Base-by-base conservation (phyloP, 2,113 vertebrate genomes). In the Trogon surrucura region DNA sequence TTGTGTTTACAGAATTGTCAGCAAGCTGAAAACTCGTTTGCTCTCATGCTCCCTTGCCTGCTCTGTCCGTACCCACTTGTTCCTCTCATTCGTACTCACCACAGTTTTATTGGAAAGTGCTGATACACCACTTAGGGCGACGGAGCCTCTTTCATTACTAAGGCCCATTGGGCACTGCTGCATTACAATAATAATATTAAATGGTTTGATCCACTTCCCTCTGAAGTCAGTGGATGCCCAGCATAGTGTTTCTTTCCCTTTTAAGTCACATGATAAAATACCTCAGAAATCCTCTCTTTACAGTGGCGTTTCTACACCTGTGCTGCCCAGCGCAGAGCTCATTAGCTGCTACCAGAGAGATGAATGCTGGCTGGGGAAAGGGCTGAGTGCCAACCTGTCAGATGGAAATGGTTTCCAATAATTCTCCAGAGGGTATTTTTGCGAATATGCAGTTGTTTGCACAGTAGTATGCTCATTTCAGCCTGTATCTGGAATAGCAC, bases 351-450 rank as follows among this genome's bases (percentile, higher is more conserved):
- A 15, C 32, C n/a, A 34, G 60, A 34, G 73, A 61, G 89, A 44
- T 21, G 89, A 34, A 71, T 38, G 45, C 74, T 73, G 93, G n/a
- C 83, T 8, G 1, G 74, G 60, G 47, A 79, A 73, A 41, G 67
- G 78, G 92, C 70, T 10, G 34, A 61, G 62, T 60, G 56, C 90
- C 90, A 89, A 21, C 48, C 57, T 92, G 67, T 69, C 93, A 72
- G 79, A 61, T 79, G 88, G 88, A 91, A 93, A 92, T 72, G 36
- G 72, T 74, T 96, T 79, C 90, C 80, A 93, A 1, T 75, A 64
- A 81, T 81, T 86, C 88, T 94, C 88, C 78, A 80, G 69, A 91
- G 77, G 61, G 57, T 48, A 21, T 93, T 91, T 96, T 78, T 88
- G 65, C 65, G 54, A 93, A 69, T 65, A 61, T 18, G 50, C 25